These are phyloP conservation scores for Spheniscus humboldti DNA, from an alignment of 2,797 vertebrate genomes.

Conservation along the genomic window DNA sequence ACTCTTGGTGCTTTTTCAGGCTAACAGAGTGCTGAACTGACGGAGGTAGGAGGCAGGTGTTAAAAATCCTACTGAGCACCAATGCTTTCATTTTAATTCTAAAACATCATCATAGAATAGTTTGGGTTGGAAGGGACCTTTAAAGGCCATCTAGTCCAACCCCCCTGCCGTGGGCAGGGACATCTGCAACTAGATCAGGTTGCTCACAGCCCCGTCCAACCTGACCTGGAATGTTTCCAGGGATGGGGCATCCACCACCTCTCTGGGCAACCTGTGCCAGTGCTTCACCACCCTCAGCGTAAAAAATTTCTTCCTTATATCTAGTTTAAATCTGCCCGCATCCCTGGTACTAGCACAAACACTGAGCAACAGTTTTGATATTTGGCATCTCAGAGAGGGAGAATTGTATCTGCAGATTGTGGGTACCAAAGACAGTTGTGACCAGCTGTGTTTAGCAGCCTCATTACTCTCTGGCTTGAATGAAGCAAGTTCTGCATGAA, in stretches of 20 bases:
- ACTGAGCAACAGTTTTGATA: neutral
- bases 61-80: neutral
- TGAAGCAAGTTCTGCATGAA: neutral
- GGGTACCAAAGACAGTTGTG: neutral
- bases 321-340: neutral
- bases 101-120: neutral
- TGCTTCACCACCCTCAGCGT: neutral
- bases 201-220: neutral
- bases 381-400: neutral
- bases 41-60: neutral
- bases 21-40: neutral
- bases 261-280: neutral
- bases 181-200: neutral
- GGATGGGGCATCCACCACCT: neutral
- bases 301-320: neutral
- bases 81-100: rapidly evolving
- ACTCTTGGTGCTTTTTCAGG: neutral
- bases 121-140: neutral
- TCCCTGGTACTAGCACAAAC: neutral
- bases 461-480: neutral
- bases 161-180: neutral
- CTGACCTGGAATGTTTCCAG: neutral
- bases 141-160: neutral
- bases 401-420: neutral
- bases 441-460: neutral